These are phyloP conservation scores for Mastomys natalensis DNA, from an alignment of 2,113 vertebrate genomes.

Conservation along the genomic window DNA sequence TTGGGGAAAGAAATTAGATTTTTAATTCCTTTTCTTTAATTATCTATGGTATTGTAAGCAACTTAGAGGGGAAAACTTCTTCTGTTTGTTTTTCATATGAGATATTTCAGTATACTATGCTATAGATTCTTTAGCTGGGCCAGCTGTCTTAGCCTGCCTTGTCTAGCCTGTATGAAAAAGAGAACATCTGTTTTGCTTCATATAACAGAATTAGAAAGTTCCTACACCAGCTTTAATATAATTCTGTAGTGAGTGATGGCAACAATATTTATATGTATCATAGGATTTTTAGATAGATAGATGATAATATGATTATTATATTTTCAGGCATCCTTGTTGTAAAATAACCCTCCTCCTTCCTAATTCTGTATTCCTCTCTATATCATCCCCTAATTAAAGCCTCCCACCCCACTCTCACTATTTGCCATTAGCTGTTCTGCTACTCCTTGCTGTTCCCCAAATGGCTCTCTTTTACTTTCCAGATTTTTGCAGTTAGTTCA, in stretches of 20 bases:
- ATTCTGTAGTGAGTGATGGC: neutral
- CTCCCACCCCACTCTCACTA: neutral
- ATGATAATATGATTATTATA: neutral
- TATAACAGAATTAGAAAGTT: neutral
- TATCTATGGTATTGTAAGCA: slow-evolving; percentile 66
- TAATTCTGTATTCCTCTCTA: neutral
- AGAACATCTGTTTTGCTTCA: neutral
- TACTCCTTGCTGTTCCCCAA: neutral
- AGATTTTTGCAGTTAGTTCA: neutral
- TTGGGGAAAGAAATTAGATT: slow-evolving; percentile 74
- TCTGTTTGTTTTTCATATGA: slow-evolving; percentile 59
- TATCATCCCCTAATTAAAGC: neutral
- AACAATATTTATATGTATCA: neutral
- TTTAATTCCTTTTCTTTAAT: slow-evolving; percentile 72
- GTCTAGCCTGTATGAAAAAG: neutral
- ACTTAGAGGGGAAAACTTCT: slow-evolving; percentile 44
- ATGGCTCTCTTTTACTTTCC: neutral
- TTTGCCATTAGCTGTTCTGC: neutral
- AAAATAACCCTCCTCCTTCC: neutral
- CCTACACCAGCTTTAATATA: neutral
- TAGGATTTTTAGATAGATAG: neutral
- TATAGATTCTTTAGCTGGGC: neutral
- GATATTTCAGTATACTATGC: slow-evolving; percentile 42
- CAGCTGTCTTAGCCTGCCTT: neutral
- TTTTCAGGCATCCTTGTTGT: neutral